Evolutionary conservation across 2,113 vertebrate genomes (phyloP).

Genomic region (Copsychus sechellarum): DNA sequence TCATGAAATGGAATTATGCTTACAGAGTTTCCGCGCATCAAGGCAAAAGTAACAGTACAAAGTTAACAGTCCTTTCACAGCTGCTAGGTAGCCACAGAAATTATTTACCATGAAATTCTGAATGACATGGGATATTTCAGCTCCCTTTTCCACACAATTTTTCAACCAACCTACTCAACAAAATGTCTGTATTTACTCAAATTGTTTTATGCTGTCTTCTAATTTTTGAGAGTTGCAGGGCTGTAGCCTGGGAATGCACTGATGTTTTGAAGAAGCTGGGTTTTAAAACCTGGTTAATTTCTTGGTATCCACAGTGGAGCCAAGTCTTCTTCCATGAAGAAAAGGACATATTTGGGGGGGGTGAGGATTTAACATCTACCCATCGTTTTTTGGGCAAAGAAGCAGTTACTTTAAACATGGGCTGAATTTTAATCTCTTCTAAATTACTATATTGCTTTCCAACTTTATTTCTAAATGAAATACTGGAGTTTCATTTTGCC

Average conservation of each 20-base stretch:
- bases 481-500: constrained; percentile 82
- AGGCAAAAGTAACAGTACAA: too few species aligned
- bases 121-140: too few species aligned
- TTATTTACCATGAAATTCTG: too few species aligned
- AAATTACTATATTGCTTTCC: background rate
- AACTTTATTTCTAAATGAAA: background rate
- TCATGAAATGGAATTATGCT: too few species aligned
- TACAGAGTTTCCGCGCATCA: too few species aligned
- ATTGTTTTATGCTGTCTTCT: too few species aligned
- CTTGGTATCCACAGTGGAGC: background rate
- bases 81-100: too few species aligned
- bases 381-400: background rate
- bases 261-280: background rate
- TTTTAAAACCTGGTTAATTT: background rate
- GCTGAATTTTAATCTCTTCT: background rate
- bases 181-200: too few species aligned
- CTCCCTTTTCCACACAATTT: too few species aligned
- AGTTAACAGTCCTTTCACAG: too few species aligned
- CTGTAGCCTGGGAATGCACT: background rate
- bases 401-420: background rate
- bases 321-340: background rate
- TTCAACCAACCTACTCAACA: too few species aligned
- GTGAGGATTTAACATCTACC: background rate
- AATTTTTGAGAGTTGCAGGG: background rate
- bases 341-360: background rate